Conservation (phyloP, 2,797 vertebrate genomes). For the Podarcis lilfordi region DNA sequence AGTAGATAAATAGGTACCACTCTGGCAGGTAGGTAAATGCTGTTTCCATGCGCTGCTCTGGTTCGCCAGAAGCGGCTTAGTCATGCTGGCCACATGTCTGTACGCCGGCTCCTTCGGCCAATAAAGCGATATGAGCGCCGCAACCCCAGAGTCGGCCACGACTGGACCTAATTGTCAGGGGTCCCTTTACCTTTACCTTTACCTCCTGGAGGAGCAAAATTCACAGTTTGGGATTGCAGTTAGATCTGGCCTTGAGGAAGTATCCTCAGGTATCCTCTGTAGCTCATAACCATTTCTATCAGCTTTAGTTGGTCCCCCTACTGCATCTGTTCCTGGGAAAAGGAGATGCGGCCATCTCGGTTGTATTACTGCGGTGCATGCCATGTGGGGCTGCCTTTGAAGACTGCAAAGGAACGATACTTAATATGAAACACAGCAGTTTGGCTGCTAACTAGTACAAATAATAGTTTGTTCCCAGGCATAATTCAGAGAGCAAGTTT, state of each 20-base stretch:
- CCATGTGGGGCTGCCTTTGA: not conserved
- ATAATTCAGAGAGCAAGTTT: not conserved
- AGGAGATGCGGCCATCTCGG: not conserved
- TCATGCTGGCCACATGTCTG: too few species aligned
- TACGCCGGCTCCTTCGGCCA: too few species aligned
- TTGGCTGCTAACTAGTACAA: not conserved
- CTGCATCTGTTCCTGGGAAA: not conserved
- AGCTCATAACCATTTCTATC: not conserved
- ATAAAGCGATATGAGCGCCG: too few species aligned
- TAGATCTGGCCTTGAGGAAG: not conserved
- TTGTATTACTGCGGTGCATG: not conserved
- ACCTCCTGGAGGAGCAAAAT: not conserved
- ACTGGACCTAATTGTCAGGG: too few species aligned
- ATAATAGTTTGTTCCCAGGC: not conserved
- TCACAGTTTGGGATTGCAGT: not conserved
- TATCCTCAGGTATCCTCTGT: not conserved
- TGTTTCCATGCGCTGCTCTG: too few species aligned
- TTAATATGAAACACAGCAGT: not conserved
- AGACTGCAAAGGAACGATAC: not conserved
- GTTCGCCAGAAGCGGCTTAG: too few species aligned
- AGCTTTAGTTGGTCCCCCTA: not conserved
- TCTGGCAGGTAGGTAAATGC: too few species aligned
- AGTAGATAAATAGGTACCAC: too few species aligned
- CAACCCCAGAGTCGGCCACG: too few species aligned
- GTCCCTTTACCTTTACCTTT: too few species aligned